Percentiles rank a stretch among this genome's conserved stretches.
Conservation (phyloP, 2,113 vertebrate species). For the Azemiops feae region DNA sequence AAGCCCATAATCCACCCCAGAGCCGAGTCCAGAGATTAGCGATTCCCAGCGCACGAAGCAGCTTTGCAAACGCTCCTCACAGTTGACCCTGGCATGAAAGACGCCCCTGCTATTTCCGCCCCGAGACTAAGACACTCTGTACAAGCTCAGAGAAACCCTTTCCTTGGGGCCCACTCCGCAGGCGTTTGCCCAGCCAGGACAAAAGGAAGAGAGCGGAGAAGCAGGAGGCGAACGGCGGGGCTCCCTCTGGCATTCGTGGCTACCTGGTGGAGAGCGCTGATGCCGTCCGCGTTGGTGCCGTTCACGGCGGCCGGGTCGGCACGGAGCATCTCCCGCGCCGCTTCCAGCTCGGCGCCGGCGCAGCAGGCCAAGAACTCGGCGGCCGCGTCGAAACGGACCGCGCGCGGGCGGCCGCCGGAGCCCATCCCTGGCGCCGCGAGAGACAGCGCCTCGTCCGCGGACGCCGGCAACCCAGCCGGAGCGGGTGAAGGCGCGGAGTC, state of each 20-base stretch:
- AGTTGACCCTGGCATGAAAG: neutral
- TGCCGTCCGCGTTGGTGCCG: constrained; percentile 86
- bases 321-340: constrained; percentile 79
- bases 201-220: neutral
- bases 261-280: constrained; percentile 90
- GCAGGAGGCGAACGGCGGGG: neutral
- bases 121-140: neutral
- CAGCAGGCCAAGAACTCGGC: constrained; percentile 88
- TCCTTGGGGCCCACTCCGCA: neutral
- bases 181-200: neutral
- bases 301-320: constrained; percentile 68
- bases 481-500: constrained; percentile 52
- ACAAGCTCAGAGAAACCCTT: neutral
- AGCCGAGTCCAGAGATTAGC: neutral
- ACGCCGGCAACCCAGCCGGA: neutral
- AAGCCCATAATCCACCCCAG: neutral
- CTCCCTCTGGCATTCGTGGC: neutral
- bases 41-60: neutral
- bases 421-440: neutral
- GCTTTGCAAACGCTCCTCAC: neutral
- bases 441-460: neutral
- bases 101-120: no score
- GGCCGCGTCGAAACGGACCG: constrained; percentile 82
- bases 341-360: constrained; percentile 82
- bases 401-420: constrained; percentile 40